These are phyloP conservation scores for Alouatta palliata DNA, from an alignment of 2,113 vertebrate genomes.

Conservation along the genomic window DNA sequence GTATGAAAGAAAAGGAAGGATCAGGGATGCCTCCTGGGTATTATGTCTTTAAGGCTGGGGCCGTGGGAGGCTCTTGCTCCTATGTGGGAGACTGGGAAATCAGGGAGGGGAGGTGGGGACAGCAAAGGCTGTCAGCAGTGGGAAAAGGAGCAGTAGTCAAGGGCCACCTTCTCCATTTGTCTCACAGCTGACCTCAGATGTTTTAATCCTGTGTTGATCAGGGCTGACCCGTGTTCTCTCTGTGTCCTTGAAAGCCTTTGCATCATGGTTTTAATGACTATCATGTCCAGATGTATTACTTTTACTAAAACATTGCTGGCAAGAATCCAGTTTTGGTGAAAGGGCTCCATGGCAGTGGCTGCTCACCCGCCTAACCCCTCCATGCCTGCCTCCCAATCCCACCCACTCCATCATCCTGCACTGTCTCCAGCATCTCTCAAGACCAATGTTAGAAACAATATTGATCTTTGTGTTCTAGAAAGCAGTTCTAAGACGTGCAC, in stretches of 20 bases:
- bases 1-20: background rate
- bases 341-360: background rate
- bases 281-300: fast-evolving
- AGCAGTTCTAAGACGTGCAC: background rate
- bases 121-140: fast-evolving
- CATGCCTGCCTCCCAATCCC: background rate
- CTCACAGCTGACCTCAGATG: background rate
- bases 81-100: too few relatives aligned
- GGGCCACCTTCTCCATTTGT: background rate
- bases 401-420: fast-evolving
- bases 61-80: background rate
- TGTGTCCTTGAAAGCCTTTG: background rate
- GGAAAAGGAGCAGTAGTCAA: background rate
- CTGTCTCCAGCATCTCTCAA: background rate
- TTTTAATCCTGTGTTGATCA: background rate
- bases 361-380: background rate
- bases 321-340: background rate
- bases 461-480: background rate
- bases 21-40: background rate
- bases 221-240: background rate
- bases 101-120: background rate
- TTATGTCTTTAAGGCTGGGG: background rate
- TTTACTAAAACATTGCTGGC: background rate
- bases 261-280: background rate
- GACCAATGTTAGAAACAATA: background rate